phyloP scores from a whole-genome alignment of 2,113 vertebrate species.

The Meriones unguiculatus region DNA sequence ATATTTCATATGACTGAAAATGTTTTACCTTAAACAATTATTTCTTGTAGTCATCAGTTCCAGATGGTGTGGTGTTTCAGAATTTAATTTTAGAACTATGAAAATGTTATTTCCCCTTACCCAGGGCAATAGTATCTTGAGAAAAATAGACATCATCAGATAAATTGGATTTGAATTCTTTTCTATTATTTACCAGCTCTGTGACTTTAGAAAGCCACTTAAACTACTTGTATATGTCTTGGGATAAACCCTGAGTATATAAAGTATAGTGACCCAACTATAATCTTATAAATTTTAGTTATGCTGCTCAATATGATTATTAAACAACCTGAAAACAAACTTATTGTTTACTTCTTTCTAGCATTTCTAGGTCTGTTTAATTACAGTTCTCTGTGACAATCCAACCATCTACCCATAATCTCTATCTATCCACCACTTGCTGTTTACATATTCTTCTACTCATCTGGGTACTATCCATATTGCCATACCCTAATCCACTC shows the following conservation, averaged over 20 bases:
- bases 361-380: neutral
- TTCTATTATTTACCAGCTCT: neutral
- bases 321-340: neutral
- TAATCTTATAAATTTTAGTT: neutral
- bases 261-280: neutral
- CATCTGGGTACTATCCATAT: neutral
- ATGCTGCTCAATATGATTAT: neutral
- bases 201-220: neutral
- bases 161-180: neutral
- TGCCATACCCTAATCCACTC: neutral
- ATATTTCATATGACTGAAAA: neutral
- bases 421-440: neutral
- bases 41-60: neutral
- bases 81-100: neutral
- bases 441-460: neutral
- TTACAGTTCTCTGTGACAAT: neutral
- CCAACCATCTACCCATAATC: too few species aligned
- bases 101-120: neutral
- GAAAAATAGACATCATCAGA: neutral
- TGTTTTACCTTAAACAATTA: neutral
- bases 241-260: neutral
- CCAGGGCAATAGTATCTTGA: neutral
- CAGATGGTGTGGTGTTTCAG: neutral
- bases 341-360: neutral
- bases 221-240: neutral